Evolutionary conservation across 2,888 invertebrate genomes (phyloP), one percentile per base, ranked within the genome.

Genomic region (Lithodes maja): DNA sequence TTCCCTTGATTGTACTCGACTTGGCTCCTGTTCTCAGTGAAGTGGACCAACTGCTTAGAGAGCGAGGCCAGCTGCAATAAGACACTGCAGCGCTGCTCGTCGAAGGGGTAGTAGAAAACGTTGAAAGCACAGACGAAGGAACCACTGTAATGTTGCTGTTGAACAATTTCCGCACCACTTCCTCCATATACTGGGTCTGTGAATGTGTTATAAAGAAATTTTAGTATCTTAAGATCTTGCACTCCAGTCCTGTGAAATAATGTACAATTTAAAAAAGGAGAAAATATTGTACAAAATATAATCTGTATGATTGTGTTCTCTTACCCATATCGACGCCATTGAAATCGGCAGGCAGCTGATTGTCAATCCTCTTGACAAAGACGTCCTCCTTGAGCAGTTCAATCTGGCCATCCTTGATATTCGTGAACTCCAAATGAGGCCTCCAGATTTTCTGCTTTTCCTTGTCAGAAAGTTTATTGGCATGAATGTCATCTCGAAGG

Each of bases 51-150:
- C 69, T 86, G 17, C 61, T 80, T 86, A 17, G 80, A 80, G 17
- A 86, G 52, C 68, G 86, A 86, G 71, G 86, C 50, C 50, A 86
- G 52, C 54, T 86, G 86, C 53, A 86, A 53, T 49, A 86, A 54
- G 54, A 86, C 81, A 5, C 54, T 80, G 54, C 89, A 89, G 9
- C 50, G 52, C 54, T 89, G 89, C 33, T 55, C 78, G 83, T 89
- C 89, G n/a, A 89, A 81, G 2, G 89, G 89, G 52, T 89, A 89
- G 82, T 85, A 89, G 54, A 89, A 89, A n/a, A 89, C 89, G 77
- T 85, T 78, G 49, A 89, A 89, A 52, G 50, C 52, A 78, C 89
- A 89, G 54, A 74, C 81, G 68, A 89, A 89, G 50, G 85, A 85
- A 55, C 89, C 89, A 54, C 85, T 85, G 83, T 82, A 85, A 52